These are phyloP conservation scores for Gallinago stenura DNA, from an alignment of 2,797 vertebrate genomes.

Conservation along the genomic window DNA sequence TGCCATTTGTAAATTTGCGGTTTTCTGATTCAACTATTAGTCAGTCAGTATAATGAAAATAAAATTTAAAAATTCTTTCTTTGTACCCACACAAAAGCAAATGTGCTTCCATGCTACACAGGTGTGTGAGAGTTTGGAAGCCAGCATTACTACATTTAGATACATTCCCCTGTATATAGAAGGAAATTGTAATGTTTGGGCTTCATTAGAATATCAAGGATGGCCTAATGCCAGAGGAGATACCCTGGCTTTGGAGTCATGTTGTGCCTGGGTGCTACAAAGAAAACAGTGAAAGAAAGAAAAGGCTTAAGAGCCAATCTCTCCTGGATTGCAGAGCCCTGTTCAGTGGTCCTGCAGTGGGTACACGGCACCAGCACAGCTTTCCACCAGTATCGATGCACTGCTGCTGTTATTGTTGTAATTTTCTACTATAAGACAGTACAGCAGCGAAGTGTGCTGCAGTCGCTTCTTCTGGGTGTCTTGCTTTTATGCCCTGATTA, in stretches of 20 bases:
- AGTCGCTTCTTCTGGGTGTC: background rate
- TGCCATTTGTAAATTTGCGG: background rate
- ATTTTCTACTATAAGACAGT: background rate
- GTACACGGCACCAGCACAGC: background rate
- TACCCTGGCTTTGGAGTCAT: background rate
- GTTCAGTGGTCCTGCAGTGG: accelerated
- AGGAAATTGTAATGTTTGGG: background rate
- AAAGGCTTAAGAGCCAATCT: background rate
- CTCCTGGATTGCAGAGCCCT: background rate
- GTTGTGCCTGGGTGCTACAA: background rate
- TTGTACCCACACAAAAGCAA: background rate
- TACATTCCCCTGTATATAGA: background rate
- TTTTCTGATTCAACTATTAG: background rate
- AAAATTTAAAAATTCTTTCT: background rate
- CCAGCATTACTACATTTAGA: background rate
- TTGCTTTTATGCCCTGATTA: background rate
- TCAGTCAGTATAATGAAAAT: background rate
- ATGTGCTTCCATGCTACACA: background rate
- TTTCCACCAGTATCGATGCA: background rate
- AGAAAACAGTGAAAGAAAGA: background rate
- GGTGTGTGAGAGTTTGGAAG: background rate
- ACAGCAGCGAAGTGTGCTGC: background rate
- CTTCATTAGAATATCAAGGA: background rate
- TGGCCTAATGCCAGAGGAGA: background rate
- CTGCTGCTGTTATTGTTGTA: background rate